Evolutionary conservation across 2,888 invertebrate genomes (phyloP).

Genomic region (Zhengitettix transpicula): DNA sequence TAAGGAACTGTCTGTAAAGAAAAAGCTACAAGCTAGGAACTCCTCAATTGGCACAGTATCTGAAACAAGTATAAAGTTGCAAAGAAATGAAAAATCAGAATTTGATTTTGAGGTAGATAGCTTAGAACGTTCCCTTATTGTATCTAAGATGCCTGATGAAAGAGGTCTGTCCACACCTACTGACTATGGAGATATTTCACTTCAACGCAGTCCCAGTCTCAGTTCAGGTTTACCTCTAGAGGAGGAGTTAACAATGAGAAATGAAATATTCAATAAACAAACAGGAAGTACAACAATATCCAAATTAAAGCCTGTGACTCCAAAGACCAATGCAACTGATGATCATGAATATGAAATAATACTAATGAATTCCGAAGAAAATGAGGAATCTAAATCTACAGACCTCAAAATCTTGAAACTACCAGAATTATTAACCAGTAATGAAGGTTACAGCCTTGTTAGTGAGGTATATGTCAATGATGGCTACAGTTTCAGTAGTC

Average conservation of each 20-base stretch:
- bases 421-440: conserved; percentile 8
- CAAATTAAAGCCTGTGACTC: conserved; percentile 18
- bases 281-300: conserved; percentile 37
- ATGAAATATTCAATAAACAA: conserved; percentile 49
- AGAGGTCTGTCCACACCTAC: conserved; percentile 39
- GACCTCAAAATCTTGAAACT: conserved; percentile 14
- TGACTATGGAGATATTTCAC: conserved; percentile 35
- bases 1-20: conserved; percentile 23
- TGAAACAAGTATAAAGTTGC: neutral
- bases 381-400: neutral
- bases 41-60: neutral
- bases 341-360: conserved; percentile 31
- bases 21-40: conserved; percentile 1
- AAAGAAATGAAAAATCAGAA: neutral
- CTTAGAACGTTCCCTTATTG: conserved; percentile 36
- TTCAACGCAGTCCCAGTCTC: conserved; percentile 19
- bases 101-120: conserved; percentile 56
- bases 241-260: conserved; percentile 64
- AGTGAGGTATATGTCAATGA: conserved; percentile 68
- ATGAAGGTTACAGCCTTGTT: conserved; percentile 45
- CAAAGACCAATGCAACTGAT: neutral
- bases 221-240: conserved; percentile 60
- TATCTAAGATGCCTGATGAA: conserved; percentile 20
- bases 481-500: conserved; percentile 32
- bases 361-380: conserved; percentile 11